These are phyloP conservation scores for Listronotus bonariensis DNA, from an alignment of 1,140 invertebrate species.

Conservation along the genomic window DNA sequence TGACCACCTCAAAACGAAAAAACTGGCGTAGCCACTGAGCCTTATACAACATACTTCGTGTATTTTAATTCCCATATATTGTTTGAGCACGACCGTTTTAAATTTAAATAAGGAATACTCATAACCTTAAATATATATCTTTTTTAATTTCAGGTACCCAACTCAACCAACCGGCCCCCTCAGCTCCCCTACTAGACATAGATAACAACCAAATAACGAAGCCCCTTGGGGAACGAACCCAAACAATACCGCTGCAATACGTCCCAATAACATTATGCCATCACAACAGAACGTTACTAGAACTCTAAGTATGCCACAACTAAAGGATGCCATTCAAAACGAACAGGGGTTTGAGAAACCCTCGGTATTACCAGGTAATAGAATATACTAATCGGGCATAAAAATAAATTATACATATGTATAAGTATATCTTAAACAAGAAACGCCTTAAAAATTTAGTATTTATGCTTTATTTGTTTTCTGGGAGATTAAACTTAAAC, in stretches of 20 bases:
- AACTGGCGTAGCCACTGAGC: too few relatives aligned
- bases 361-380: constrained; percentile 12
- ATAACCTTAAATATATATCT: too few relatives aligned
- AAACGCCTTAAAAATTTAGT: too few relatives aligned
- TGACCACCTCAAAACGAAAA: too few relatives aligned
- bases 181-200: constrained; percentile 73
- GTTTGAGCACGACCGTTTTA: neutral
- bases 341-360: constrained; percentile 26
- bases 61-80: too few relatives aligned
- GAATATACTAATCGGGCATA: too few relatives aligned
- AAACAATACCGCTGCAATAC: constrained; percentile 61
- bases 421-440: too few relatives aligned
- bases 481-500: too few relatives aligned
- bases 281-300: constrained; percentile 62
- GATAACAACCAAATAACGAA: constrained; percentile 61
- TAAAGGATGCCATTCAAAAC: constrained; percentile 49
- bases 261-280: constrained; percentile 62
- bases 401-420: too few relatives aligned
- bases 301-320: constrained; percentile 79
- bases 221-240: constrained; percentile 55
- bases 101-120: too few relatives aligned
- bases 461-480: too few relatives aligned
- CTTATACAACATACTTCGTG: too few relatives aligned
- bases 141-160: constrained; percentile 11
- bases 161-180: constrained; percentile 65